A percentile compares a stretch with the other conserved stretches of the same genome.
Conservation (phyloP, 2,888 invertebrate genomes). For the Eupithecia tripunctaria region DNA sequence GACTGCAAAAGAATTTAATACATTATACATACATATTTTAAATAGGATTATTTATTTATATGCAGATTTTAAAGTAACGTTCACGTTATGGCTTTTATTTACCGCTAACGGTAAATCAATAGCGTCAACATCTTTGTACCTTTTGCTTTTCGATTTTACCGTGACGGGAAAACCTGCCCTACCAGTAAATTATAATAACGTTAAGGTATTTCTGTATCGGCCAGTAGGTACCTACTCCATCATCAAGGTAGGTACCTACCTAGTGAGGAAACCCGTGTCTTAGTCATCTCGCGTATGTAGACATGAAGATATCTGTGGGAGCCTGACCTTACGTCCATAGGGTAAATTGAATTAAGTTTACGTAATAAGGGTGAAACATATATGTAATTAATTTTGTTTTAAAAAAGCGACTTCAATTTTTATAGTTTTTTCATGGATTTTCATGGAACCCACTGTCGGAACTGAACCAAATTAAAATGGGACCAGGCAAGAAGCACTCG, state of each 20-base stretch:
- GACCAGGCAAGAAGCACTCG: no score
- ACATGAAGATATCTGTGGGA: neutral
- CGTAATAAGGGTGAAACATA: neutral
- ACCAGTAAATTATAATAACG: neutral
- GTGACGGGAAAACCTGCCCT: neutral
- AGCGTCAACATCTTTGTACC: neutral
- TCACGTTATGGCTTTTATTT: neutral
- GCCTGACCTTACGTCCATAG: neutral
- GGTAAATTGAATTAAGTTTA: neutral
- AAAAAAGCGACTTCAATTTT: no score
- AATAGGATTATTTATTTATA: neutral
- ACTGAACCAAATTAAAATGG: no score
- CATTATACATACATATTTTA: no score
- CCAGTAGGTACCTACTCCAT: neutral
- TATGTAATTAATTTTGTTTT: no score
- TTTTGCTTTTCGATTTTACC: neutral
- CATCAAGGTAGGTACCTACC: no score
- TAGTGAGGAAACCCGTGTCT: conserved; percentile 5
- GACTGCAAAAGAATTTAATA: no score
- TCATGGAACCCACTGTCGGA: no score
- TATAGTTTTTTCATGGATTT: no score
- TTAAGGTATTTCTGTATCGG: neutral
- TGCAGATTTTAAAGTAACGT: neutral
- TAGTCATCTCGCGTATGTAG: neutral
- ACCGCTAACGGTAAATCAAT: neutral